Base-by-base conservation (phyloP, 2,888 invertebrate genomes). In the Galerucella calmariensis region DNA sequence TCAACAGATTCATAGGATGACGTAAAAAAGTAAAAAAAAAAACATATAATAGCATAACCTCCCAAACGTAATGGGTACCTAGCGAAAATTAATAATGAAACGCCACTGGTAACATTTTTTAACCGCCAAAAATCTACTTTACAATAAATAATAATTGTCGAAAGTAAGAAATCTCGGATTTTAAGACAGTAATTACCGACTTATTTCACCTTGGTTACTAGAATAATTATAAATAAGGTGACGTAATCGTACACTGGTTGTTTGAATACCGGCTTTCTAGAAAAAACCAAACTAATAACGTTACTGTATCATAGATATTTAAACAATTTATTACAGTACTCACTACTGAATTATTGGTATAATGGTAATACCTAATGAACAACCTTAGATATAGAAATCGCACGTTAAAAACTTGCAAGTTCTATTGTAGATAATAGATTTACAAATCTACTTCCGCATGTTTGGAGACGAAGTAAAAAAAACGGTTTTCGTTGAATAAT, bases 211-310 rank as follows among this genome's bases (percentile, higher is more conserved):
- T 56, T 56, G 20, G 16, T 56, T 56, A 56, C 16, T 56, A 20
- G 10, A 56, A 56, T 56, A 56, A 56, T 56, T 56, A 56, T 16
- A 56, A 20, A 56, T 56, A 56, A 56, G 20, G 56, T 56, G 56
- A 56, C 56, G 56, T 56, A 56, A 56, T 56, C 20, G 56, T 9
- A 16, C 1, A 20, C 16, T 56, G 11, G 16, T 56, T 56, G 56
- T 56, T 56, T 56, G 20, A 56, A 56, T 56, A 16, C 56, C 56
- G 56, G 56, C 56, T 20, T 56, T 56, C 20, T 56, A 16, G 5
- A 20, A 56, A 56, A 56, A 6, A 16, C 0, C 6, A 56, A 10
- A 56, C 16, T n/a, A 16, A 20, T 16, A 10, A 16, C 20, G 9
- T 1, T 8, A 56, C 9, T 56, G 16, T 8, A 16, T n/a, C 9